Evolutionary conservation across 2,113 vertebrate species (phyloP).

Genomic region (Boulengeromyrus knoepffleri): DNA sequence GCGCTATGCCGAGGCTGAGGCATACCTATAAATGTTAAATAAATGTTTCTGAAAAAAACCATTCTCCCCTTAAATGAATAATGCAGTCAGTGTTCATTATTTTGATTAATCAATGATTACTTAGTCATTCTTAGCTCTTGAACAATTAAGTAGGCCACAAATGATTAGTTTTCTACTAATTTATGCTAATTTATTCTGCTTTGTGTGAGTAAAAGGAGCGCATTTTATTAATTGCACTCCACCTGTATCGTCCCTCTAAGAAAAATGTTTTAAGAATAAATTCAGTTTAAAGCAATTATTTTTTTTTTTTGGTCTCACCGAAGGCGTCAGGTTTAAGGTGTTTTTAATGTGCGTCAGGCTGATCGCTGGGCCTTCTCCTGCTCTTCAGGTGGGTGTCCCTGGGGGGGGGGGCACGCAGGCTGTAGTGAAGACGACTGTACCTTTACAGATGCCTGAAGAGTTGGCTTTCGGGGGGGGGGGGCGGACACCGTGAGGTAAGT

Average conservation of each 20-base stretch:
- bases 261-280: neutral
- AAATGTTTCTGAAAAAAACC: neutral
- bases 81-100: slow-evolving; percentile 3
- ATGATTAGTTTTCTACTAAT: slow-evolving; percentile 6
- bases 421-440: neutral
- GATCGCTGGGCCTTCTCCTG: neutral
- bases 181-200: slow-evolving; percentile 1
- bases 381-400: neutral
- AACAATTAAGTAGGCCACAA: slow-evolving; percentile 5
- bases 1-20: neutral
- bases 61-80: slow-evolving; percentile 1
- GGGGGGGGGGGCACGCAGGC: neutral
- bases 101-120: slow-evolving; percentile 9
- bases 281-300: neutral
- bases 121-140: slow-evolving; percentile 9
- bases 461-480: neutral
- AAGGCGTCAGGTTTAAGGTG: neutral
- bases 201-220: neutral
- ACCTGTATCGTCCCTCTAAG: neutral
- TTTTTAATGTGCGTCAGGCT: neutral
- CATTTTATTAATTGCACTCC: slow-evolving; percentile 1
- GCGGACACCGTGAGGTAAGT: neutral
- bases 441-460: neutral
- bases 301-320: neutral
- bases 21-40: slow-evolving; percentile 9